Evolutionary conservation across 2,113 vertebrate species (phyloP), one percentile per base, ranked within the genome.

Genomic region (Microcebus ravelobensis): DNA sequence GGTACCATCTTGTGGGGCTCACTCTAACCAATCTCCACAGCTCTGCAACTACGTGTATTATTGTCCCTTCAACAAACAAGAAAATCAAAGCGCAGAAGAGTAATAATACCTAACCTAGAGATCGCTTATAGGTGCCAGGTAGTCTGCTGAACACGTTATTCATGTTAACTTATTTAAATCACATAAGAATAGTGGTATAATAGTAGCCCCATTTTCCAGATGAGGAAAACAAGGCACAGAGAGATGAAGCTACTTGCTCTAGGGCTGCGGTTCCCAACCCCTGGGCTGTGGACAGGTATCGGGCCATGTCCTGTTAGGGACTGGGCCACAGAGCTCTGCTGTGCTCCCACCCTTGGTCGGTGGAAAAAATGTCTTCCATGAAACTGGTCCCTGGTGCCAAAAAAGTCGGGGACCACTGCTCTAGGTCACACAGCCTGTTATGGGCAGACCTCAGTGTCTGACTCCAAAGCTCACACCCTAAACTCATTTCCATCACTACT

Each of bases 41-140:
- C 36, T 50, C 45, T 34, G 34, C 63, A 59, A 50, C 71, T 25
- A 34, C 8, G 1, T 4, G 20, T 27, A 25, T 63, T 71, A 68
- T 73, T 8, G 61, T 27, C 55, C 67, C 48, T 95, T 92, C 63
- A 52, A 34, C 81, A 57, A 77, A 74, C 25, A 73, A 87, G 85
- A 74, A 91, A 52, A 67, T 63, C 25, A 71, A 81, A 82, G 65
- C 50, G 81, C n/a, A 71, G 42, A 79, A 63, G 29, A 81, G 27
- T n/a, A 31, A 5, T 65, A 63, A 20, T 3, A 20, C 34, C 34
- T 55, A 27, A 55, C 36, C 71, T 45, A 55, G 52, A 42, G 55
- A 42, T 52, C 12, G 11, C 21, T 52, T 36, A 2, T 65, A 31
- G 9, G 31, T 25, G 21, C 34, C 27, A 48, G 79, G 42, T 57